Evolutionary conservation across 2,888 invertebrate genomes (phyloP).

Genomic region (Orthonevra nobilis): DNA sequence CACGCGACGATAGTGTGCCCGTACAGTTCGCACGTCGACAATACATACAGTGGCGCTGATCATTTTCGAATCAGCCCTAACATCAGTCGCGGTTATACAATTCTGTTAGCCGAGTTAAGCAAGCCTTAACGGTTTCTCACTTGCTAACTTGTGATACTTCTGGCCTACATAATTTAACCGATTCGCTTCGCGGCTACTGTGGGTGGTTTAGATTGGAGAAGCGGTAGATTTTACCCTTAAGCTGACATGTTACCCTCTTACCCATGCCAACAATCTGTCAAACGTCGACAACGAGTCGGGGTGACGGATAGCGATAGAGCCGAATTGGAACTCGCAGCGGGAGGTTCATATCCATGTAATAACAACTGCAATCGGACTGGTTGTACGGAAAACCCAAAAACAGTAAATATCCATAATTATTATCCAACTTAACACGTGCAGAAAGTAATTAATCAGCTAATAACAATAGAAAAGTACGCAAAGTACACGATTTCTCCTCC

Average conservation of each 20-base stretch:
- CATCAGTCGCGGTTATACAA: not conserved
- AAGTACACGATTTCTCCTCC: not conserved
- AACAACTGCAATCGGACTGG: too few relatives aligned
- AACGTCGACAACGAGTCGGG: constrained; percentile 44
- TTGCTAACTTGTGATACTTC: not conserved
- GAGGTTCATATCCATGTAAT: not conserved
- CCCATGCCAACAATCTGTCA: constrained; percentile 43
- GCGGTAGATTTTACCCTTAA: constrained; percentile 3
- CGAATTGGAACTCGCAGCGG: constrained; percentile 4
- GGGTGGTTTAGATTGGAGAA: constrained; percentile 1
- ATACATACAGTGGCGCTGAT: not conserved
- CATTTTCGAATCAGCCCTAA: not conserved
- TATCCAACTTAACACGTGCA: not conserved
- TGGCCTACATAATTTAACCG: constrained; percentile 22
- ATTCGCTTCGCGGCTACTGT: not conserved
- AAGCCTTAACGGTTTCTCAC: not conserved
- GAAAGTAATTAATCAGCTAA: not conserved
- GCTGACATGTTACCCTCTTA: constrained; percentile 26
- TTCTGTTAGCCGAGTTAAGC: too few relatives aligned
- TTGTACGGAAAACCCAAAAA: constrained; percentile 10
- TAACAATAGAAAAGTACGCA: too few relatives aligned
- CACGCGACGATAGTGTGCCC: constrained; percentile 3
- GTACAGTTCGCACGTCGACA: not conserved
- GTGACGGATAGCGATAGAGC: constrained; percentile 37
- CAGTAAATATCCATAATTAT: constrained; percentile 43